A percentile compares a stretch with the other conserved stretches of the same genome.
phyloP scores from a whole-genome alignment of 2,888 invertebrate genomes.

The Apodemia duryi region DNA sequence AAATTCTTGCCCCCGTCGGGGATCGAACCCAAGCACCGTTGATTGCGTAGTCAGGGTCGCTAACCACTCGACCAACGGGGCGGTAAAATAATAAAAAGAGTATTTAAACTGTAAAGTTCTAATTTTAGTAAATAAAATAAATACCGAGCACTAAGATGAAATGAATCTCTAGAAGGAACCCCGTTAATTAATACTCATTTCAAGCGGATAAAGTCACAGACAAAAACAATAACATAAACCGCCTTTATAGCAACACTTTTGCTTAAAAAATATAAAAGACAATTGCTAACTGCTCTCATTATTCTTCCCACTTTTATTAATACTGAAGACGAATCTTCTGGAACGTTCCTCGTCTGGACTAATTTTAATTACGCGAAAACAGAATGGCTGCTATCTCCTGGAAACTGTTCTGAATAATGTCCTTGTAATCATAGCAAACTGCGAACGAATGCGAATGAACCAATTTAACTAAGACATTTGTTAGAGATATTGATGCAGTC shows the following conservation, averaged over 20 bases:
- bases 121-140: no score
- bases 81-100: no score
- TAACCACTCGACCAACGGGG: no score
- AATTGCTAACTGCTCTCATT: conserved; percentile 15
- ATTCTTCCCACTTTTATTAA: conserved; percentile 24
- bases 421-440: conserved; percentile 1
- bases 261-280: conserved; percentile 16
- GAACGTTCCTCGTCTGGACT: conserved; percentile 47
- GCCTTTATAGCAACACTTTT: not conserved
- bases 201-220: not conserved
- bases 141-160: no score
- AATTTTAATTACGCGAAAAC: conserved; percentile 71
- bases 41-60: no score
- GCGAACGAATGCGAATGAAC: conserved; percentile 13
- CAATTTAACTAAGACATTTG: conserved; percentile 4
- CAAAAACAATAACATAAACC: conserved; percentile 6
- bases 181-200: not conserved
- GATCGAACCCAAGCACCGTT: no score
- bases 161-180: not conserved
- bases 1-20: no score
- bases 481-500: not conserved
- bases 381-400: conserved; percentile 40
- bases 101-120: no score
- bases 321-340: conserved; percentile 34
- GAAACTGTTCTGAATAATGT: conserved; percentile 11